Evolutionary conservation across 2,113 vertebrate genomes (phyloP).

Genomic region (Nothocercus julius): DNA sequence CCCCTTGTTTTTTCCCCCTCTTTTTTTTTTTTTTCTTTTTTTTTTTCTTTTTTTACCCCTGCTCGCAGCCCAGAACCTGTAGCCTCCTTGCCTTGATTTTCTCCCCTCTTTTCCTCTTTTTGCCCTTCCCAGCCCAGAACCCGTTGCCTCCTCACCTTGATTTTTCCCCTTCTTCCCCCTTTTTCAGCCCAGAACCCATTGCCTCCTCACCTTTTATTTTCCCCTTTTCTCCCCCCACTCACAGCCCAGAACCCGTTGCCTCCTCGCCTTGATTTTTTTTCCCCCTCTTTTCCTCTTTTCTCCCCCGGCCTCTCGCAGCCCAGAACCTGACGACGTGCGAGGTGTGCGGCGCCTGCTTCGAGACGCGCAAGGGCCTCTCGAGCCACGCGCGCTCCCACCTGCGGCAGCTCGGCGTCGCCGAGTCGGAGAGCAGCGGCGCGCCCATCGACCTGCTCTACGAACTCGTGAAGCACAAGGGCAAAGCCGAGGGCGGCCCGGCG

Average conservation of each 20-base stretch:
- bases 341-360: constrained; percentile 89
- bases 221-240: too few species aligned
- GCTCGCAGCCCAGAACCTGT: too few species aligned
- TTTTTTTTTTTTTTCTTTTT: neutral
- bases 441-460: constrained; percentile 89
- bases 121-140: too few species aligned
- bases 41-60: rapidly evolving
- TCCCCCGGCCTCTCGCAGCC: constrained; percentile 51
- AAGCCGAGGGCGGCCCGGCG: constrained; percentile 54
- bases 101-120: too few species aligned
- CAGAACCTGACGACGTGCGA: constrained; percentile 87
- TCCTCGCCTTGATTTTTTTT: neutral
- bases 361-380: constrained; percentile 89
- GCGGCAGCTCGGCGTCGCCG: constrained; percentile 87
- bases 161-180: too few species aligned
- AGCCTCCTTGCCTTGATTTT: neutral
- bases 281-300: too few species aligned
- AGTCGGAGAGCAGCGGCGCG: constrained; percentile 88
- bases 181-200: too few species aligned
- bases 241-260: too few species aligned
- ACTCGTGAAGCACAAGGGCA: constrained; percentile 86
- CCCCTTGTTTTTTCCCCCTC: neutral
- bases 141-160: too few species aligned
- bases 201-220: too few species aligned
- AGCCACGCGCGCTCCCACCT: constrained; percentile 93